phyloP scores from a whole-genome alignment of 2,113 vertebrate species.

The Xiphophorus maculatus region DNA sequence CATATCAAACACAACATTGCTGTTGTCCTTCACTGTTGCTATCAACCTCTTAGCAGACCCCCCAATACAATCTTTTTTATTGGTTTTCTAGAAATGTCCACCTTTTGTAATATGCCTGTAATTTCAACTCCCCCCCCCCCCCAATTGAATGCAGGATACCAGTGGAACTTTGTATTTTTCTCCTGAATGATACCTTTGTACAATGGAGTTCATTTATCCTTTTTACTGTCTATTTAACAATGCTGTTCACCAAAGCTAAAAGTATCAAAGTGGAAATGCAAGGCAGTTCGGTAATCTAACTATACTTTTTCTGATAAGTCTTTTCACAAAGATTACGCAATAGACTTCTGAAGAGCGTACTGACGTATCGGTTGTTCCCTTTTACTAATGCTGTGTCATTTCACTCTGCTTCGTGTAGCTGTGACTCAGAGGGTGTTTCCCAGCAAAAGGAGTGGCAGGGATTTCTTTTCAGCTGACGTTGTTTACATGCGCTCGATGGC shows the following conservation, averaged over 20 bases:
- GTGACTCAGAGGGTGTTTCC: conserved; percentile 72
- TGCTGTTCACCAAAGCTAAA: neutral
- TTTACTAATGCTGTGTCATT: conserved; percentile 31
- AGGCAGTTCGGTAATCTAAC: neutral
- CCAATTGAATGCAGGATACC: too few relatives aligned
- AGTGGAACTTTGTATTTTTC: too few relatives aligned
- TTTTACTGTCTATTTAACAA: neutral
- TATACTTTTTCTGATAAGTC: neutral
- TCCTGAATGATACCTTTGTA: too few relatives aligned
- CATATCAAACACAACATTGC: too few relatives aligned
- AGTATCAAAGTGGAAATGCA: neutral
- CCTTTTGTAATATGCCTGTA: too few relatives aligned
- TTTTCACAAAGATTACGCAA: neutral
- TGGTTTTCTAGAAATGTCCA: too few relatives aligned
- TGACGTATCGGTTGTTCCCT: neutral
- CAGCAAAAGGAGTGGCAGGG: conserved; percentile 30
- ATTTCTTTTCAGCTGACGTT: conserved; percentile 59
- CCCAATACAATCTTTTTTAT: too few relatives aligned
- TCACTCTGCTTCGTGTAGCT: neutral
- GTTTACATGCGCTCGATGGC: conserved; percentile 37
- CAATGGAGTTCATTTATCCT: too few relatives aligned
- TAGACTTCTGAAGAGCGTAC: neutral
- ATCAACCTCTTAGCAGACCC: too few relatives aligned
- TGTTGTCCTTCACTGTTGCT: too few relatives aligned
- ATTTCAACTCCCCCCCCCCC: too few relatives aligned